Conservation (phyloP, 2,888 invertebrate species). For the Hylaea fasciaria region DNA sequence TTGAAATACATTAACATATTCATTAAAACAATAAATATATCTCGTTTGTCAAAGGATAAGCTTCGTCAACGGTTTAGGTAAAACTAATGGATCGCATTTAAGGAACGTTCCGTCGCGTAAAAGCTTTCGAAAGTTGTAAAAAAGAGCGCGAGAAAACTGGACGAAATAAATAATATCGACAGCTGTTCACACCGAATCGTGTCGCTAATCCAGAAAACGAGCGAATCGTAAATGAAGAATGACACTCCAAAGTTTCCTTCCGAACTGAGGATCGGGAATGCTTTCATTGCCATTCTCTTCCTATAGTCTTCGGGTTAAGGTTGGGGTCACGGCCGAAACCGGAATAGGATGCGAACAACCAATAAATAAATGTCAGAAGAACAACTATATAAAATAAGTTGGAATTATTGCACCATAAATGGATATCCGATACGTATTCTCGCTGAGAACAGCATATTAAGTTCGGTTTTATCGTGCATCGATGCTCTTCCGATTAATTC, state of each 20-base stretch:
- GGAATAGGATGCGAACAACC: slow-evolving; percentile 21
- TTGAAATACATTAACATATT: too few species aligned
- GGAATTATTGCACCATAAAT: slow-evolving; percentile 12
- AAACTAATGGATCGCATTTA: slow-evolving; percentile 9
- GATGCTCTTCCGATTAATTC: slow-evolving; percentile 26
- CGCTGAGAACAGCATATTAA: slow-evolving; percentile 18
- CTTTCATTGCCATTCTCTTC: slow-evolving; percentile 43
- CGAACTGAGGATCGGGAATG: slow-evolving; percentile 43
- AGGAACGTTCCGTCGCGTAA: slow-evolving; percentile 10
- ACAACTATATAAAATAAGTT: slow-evolving; percentile 26
- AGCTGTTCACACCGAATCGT: slow-evolving; percentile 37
- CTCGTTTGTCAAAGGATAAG: background rate
- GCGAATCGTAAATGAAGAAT: slow-evolving; percentile 50
- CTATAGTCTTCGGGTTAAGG: slow-evolving; percentile 27
- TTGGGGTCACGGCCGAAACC: slow-evolving; percentile 33
- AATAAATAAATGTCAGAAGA: slow-evolving; percentile 24
- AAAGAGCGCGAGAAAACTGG: slow-evolving; percentile 13
- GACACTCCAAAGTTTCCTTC: slow-evolving; percentile 49
- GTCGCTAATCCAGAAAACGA: slow-evolving; percentile 40
- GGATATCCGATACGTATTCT: slow-evolving; percentile 10
- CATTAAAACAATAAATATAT: background rate
- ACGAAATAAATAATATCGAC: slow-evolving; percentile 22
- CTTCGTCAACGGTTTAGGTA: slow-evolving; percentile 3
- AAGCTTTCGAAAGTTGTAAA: slow-evolving; percentile 22
- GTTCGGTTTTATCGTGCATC: slow-evolving; percentile 9